Conservation (phyloP, 2,888 invertebrate species). For the Anaspis maculata region DNA sequence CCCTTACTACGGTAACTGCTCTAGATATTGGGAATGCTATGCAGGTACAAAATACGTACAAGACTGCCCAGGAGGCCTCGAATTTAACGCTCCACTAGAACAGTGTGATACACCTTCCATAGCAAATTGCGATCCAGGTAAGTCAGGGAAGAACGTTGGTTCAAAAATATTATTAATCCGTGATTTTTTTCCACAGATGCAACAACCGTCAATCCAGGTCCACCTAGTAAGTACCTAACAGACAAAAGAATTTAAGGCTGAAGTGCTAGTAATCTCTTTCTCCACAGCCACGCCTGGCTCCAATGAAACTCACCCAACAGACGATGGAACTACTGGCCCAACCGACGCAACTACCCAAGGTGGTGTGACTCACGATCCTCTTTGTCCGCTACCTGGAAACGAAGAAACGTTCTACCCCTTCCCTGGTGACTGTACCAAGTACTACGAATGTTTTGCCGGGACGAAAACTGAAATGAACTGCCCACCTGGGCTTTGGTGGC, state of each 20-base stretch:
- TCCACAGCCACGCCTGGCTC: too few relatives aligned
- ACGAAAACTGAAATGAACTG: background rate
- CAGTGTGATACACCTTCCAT: background rate
- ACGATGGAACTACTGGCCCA: too few relatives aligned
- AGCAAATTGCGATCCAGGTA: conserved; percentile 3
- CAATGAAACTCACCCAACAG: too few relatives aligned
- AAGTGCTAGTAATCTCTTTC: too few relatives aligned
- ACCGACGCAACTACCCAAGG: too few relatives aligned
- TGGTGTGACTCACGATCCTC: too few relatives aligned
- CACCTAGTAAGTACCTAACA: too few relatives aligned
- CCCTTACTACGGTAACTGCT: conserved; percentile 8
- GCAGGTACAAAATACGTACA: conserved; percentile 5
- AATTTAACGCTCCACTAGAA: background rate
- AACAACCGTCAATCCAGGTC: too few relatives aligned
- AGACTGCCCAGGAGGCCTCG: conserved; percentile 5
- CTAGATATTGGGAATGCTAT: conserved; percentile 10
- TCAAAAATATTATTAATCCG: too few relatives aligned
- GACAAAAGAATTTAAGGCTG: too few relatives aligned
- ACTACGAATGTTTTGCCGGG: conserved; percentile 7
- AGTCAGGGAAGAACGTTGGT: background rate
- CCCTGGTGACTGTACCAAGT: conserved; percentile 4
- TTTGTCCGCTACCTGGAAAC: background rate
- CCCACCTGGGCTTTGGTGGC: conserved; percentile 5
- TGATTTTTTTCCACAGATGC: too few relatives aligned
- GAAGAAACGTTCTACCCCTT: conserved; percentile 1